phyloP scores from a whole-genome alignment of 2,113 vertebrate species.

The Cnemophilus loriae region DNA sequence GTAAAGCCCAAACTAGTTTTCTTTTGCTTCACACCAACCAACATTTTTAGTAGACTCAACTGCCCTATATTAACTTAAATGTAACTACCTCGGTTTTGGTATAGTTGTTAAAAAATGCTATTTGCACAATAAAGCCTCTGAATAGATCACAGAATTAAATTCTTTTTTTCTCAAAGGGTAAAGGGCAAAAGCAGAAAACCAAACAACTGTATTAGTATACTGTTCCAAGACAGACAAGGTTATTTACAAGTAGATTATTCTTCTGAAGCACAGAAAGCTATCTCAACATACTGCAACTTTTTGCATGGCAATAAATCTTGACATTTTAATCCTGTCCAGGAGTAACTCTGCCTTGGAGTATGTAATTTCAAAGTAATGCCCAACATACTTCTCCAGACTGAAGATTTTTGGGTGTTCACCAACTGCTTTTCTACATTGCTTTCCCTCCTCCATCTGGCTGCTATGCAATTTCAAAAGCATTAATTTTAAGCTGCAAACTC shows the following conservation, averaged over 20 bases:
- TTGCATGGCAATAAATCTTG: neutral
- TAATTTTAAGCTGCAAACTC: neutral
- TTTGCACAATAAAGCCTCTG: neutral
- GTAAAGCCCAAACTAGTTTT: neutral
- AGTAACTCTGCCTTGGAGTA: neutral
- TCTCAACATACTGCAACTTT: neutral
- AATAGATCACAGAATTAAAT: neutral
- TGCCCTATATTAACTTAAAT: neutral
- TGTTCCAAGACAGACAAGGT: neutral
- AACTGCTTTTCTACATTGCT: neutral
- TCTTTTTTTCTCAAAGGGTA: neutral
- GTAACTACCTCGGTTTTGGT: neutral
- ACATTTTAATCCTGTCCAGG: neutral
- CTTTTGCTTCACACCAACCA: neutral
- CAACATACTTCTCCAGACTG: neutral
- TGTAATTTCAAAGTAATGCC: neutral
- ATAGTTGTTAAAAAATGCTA: neutral
- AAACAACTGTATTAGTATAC: neutral
- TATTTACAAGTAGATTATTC: neutral
- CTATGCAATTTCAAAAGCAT: neutral
- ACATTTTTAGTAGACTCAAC: neutral
- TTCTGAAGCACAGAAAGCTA: neutral
- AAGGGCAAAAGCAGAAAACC: neutral
- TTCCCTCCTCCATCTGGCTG: neutral
- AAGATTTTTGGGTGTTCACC: neutral